Percentiles rank a stretch among this genome's conserved stretches.
Conservation (phyloP, 2,888 invertebrate genomes). For the Hydroisotoma schaefferi region DNA sequence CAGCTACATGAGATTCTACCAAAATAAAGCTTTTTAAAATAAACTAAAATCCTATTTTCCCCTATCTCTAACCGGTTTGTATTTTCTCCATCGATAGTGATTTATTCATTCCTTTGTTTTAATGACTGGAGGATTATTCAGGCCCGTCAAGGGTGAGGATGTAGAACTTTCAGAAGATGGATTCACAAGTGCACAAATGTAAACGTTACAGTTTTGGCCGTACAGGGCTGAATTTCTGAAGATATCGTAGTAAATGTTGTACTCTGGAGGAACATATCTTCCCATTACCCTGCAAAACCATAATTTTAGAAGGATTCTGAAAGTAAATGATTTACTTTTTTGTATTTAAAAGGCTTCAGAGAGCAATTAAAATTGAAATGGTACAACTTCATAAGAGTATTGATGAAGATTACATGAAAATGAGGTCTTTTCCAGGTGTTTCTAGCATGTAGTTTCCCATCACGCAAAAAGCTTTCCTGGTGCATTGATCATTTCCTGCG, state of each 20-base stretch:
- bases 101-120: no score
- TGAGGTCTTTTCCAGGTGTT: slow-evolving; percentile 34
- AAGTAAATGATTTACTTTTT: no score
- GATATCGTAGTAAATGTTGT: slow-evolving; percentile 37
- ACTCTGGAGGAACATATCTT: slow-evolving; percentile 38
- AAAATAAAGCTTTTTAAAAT: no score
- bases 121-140: no score
- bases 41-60: no score
- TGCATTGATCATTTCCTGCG: slow-evolving; percentile 33
- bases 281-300: slow-evolving; percentile 27
- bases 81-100: no score
- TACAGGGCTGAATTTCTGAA: slow-evolving; percentile 41
- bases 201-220: slow-evolving; percentile 42
- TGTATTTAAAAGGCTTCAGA: no score
- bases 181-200: slow-evolving; percentile 23
- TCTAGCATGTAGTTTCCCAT: slow-evolving; percentile 35
- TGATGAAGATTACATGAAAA: slow-evolving; percentile 31
- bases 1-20: no score
- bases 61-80: no score
- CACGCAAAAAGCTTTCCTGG: slow-evolving; percentile 33
- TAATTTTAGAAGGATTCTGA: background rate
- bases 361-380: no score
- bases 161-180: no score
- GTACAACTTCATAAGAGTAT: background rate
- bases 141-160: no score